Evolutionary conservation across 2,888 invertebrate genomes (phyloP), one percentile per base, ranked within the genome.

Genomic region (Dysmachus trigonus): DNA sequence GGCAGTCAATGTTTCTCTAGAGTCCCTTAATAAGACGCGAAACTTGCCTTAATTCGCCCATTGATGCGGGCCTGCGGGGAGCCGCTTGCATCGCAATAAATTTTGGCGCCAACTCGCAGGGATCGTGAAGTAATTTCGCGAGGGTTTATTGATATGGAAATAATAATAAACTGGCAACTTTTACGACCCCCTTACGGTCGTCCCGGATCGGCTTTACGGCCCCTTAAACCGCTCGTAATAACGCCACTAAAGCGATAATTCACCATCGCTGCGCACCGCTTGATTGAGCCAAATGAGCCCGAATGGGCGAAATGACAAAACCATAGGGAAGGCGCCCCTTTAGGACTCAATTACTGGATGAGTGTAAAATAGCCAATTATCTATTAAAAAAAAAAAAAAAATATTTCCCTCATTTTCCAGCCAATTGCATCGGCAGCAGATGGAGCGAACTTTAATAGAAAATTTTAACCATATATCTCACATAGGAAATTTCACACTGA

Each of bases 91-190:
- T 6, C 73, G n/a, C 31, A 31, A 73, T 81, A 81, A 81, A 53
- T 53, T 51, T 33, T 53, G 81, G 81, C 81, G 81, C 81, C 81
- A 81, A 53, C 81, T 22, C 18, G 62, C 41, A n/a, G 33, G 35
- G 33, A 81, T 81, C 18, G 18, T 4, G 22, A 35, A 62, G 33
- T 33, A 62, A 81, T 53, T 81, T n/a, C 62, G 6, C 33, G 13
- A 33, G n/a, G 81, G 81, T 81, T 81, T 81, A 81, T 81, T 81
- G 81, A 81, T 81, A 81, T 81, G 81, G 62, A 81, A 53, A 53
- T 81, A 53, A 51, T 62, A 51, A 81, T 81, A 81, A 81, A 81
- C 62, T 31, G 53, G 30, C 62, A 81, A 81, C 62, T 81, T 81
- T 79, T 81, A 81, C 31, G 81, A 62, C 30, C 5, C 51, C 30